Base-by-base conservation (phyloP, 2,797 vertebrate species). In the Sus cebifrons region DNA sequence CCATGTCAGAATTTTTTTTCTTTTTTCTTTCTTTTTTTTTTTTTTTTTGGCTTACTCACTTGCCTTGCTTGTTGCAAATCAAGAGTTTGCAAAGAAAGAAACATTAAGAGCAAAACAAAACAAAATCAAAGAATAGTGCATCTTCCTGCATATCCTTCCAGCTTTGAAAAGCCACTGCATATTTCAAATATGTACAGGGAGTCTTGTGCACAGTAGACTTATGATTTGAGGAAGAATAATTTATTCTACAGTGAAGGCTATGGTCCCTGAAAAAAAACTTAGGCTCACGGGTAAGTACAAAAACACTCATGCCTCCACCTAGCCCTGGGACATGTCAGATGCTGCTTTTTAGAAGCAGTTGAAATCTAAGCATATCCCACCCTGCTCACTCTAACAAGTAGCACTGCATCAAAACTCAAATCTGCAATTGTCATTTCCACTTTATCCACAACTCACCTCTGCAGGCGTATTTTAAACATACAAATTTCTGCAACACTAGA, bases 1-100 rank as follows among this genome's bases (percentile, higher is more conserved):
- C 58, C 78, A 84, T 10, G 56, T 65, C 17, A 40, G 44, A 15
- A 7, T 54, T 23, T 23, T 40, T 20, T 29, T 29, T 6, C 32
- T 67, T 58, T 44, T 23, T 1, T 20, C 36, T 36, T 36, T 36
- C 36, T 36, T 36, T 36, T 4, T 36, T 36, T 36, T 36, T 4
- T 36, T 36, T 36, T 36, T 36, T 36, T 36, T 36, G 36, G 20
- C 8, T 44, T 32, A 40, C 14, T 81, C 44, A 25, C 91, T 96
- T 64, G 93, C 56, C 81, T 96, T 49, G 94, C 75, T 52, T 17
- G 17, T n/a, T 60, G 36, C 68, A 95, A 94, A 96, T 79, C 58
- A 79, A 96, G 56, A 87, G 40, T 87, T 77, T 86, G 84, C 27
- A 95, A 79, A 77, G 21, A 96, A 90, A 90, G 13, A 93, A 93